These are phyloP conservation scores for Callithrix jacchus DNA, from an alignment of 2,113 vertebrate species.

Conservation along the genomic window DNA sequence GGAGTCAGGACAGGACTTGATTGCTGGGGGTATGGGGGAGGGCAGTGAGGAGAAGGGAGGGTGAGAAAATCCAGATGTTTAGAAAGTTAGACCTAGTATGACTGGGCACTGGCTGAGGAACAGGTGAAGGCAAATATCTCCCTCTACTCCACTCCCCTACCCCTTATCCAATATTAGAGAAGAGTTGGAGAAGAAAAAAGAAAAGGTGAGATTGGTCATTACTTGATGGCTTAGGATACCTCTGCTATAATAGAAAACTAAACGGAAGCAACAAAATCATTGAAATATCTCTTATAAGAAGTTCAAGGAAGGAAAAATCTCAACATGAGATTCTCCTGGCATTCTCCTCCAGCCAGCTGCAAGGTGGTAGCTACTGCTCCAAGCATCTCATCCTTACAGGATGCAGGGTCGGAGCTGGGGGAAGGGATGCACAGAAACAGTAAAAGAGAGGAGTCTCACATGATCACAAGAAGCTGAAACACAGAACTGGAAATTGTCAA, in stretches of 20 bases:
- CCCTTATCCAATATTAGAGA: not conserved
- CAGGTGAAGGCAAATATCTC: not conserved
- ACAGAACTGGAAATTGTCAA: not conserved
- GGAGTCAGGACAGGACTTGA: not conserved
- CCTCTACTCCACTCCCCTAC: not conserved
- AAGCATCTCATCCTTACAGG: not conserved
- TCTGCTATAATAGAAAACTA: not conserved
- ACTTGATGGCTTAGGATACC: not conserved
- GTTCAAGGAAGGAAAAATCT: not conserved
- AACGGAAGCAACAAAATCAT: not conserved
- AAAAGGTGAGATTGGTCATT: not conserved
- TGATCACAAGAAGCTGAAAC: not conserved
- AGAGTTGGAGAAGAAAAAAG: not conserved
- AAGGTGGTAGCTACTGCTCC: not conserved
- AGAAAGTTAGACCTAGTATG: not conserved
- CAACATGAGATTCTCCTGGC: not conserved
- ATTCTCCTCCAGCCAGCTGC: not conserved
- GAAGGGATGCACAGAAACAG: not conserved
- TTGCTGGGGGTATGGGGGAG: not conserved
- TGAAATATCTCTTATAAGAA: not conserved
- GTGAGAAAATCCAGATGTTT: not conserved
- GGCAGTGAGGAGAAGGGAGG: fast-evolving
- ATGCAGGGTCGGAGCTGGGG: too few species aligned
- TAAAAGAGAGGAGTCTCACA: not conserved
- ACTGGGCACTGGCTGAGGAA: not conserved